Percentiles rank a stretch among this genome's conserved stretches.
These are phyloP conservation scores for Amblyjoppa fuscipennis DNA, from an alignment of 2,888 invertebrate genomes.

Conservation along the genomic window DNA sequence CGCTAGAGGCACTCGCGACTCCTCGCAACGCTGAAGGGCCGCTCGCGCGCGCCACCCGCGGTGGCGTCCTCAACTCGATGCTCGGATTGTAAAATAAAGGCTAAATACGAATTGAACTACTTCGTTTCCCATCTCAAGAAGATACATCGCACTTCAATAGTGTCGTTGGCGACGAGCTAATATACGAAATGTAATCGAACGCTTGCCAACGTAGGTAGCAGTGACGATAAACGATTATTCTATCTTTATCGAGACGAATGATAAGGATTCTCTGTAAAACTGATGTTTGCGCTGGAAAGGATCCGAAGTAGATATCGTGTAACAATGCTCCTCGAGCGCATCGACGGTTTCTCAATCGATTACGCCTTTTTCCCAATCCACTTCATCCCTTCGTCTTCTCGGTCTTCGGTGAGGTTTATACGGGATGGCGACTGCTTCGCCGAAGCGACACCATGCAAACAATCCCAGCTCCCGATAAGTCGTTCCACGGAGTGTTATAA, in stretches of 20 bases:
- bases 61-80: background rate
- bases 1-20: background rate
- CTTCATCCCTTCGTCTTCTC: background rate
- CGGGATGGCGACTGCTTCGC: background rate
- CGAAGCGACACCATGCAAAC: conserved; percentile 34
- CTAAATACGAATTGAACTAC: background rate
- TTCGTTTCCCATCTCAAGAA: background rate
- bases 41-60: background rate
- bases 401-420: conserved; percentile 7
- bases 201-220: background rate
- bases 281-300: background rate
- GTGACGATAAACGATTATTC: background rate
- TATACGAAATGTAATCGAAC: background rate
- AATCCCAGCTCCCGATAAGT: conserved; percentile 39
- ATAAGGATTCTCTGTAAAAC: background rate
- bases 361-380: background rate
- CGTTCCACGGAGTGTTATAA: conserved; percentile 26
- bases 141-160: background rate
- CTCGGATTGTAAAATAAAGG: background rate
- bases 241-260: background rate
- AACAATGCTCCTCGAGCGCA: background rate
- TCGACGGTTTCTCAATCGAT: background rate
- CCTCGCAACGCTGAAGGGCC: background rate
- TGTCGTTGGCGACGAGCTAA: background rate
- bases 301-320: background rate